Percentiles rank a stretch among this genome's conserved stretches.
Conservation (phyloP, 2,113 vertebrate genomes). For the Pygathrix nemaeus region DNA sequence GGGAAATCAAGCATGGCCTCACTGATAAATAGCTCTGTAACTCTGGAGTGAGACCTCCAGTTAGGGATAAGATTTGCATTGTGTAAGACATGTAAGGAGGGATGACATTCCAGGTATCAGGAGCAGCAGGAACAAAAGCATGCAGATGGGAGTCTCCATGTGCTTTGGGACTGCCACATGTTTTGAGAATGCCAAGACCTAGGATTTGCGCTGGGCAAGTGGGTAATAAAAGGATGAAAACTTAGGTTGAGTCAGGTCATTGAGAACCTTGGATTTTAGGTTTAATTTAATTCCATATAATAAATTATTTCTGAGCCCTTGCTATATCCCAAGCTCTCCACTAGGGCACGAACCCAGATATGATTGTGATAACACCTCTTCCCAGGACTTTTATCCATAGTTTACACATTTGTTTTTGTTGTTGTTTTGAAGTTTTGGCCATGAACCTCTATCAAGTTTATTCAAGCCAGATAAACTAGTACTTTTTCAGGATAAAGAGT, state of each 20-base stretch:
- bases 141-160: not conserved
- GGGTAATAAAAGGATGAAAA: not conserved
- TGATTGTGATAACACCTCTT: not conserved
- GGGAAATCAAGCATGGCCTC: not conserved
- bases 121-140: not conserved
- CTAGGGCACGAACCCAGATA: not conserved
- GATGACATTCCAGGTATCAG: not conserved
- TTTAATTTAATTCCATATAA: not conserved
- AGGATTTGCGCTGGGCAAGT: not conserved
- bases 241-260: not conserved
- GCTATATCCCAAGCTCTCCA: not conserved
- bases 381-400: not conserved
- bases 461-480: not conserved
- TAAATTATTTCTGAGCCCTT: not conserved
- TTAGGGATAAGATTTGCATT: not conserved
- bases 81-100: not conserved
- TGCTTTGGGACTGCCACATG: not conserved
- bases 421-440: not conserved
- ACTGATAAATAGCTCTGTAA: not conserved
- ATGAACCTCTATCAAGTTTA: not conserved
- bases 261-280: not conserved
- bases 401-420: not conserved
- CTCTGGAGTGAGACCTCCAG: not conserved
- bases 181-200: not conserved
- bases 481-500: not conserved